Percentiles rank a stretch among this genome's conserved stretches.
These are phyloP conservation scores for Hydraecia micacea DNA, from an alignment of 2,888 invertebrate species.

Conservation along the genomic window DNA sequence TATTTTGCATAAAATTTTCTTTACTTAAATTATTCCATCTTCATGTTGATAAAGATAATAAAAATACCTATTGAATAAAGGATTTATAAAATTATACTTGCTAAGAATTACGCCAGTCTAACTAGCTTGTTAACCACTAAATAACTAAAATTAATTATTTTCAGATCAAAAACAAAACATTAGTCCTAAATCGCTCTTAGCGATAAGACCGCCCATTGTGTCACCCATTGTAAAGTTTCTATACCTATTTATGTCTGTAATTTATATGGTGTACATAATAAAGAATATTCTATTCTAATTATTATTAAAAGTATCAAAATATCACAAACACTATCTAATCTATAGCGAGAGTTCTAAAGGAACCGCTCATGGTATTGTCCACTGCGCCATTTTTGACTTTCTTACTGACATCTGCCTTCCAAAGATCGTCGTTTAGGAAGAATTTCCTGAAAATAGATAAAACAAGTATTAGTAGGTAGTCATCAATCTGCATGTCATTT, in stretches of 20 bases:
- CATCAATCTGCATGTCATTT: too few species aligned
- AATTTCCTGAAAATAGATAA: conserved; percentile 84
- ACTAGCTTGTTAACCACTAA: background rate
- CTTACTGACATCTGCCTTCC: conserved; percentile 90
- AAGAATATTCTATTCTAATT: too few species aligned
- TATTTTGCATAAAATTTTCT: background rate
- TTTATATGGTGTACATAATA: too few species aligned
- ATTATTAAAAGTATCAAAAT: background rate
- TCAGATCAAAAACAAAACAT: conserved; percentile 3
- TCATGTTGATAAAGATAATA: background rate
- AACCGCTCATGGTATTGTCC: conserved; percentile 86
- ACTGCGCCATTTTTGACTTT: conserved; percentile 78
- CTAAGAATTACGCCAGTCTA: background rate
- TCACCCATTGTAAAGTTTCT: too few species aligned
- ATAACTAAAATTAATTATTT: background rate
- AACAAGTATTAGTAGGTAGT: background rate
- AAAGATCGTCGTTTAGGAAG: conserved; percentile 87
- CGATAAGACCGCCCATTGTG: too few species aligned
- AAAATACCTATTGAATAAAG: background rate
- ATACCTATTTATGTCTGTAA: too few species aligned
- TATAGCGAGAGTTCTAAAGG: conserved; percentile 90
- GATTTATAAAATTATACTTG: background rate
- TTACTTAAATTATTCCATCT: background rate
- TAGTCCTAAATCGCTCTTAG: too few species aligned
- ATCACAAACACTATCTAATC: conserved; percentile 77